Percentiles rank a stretch among this genome's conserved stretches.
Conservation (phyloP, 2,797 vertebrate genomes). For the Cirrhinus mrigala region DNA sequence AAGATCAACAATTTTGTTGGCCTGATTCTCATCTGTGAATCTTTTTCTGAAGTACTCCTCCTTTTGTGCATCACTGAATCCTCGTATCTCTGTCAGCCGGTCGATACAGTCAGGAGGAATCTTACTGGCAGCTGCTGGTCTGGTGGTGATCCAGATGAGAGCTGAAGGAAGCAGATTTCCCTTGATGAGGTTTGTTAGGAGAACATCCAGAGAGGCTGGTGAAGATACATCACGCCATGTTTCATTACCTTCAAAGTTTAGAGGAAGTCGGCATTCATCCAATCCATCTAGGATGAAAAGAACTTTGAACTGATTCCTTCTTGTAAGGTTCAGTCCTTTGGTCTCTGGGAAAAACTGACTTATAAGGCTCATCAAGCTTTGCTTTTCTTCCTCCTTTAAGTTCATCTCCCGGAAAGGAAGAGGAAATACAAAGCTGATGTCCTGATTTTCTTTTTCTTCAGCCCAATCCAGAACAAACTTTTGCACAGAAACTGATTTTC, state of each 20-base stretch:
- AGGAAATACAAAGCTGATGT: slow-evolving; percentile 30
- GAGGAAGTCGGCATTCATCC: background rate
- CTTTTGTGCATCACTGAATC: slow-evolving; percentile 13
- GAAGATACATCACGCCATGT: background rate
- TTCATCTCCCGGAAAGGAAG: slow-evolving; percentile 17
- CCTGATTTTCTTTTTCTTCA: slow-evolving; percentile 16
- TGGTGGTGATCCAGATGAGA: slow-evolving; percentile 7
- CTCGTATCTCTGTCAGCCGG: background rate
- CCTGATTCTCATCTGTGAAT: background rate
- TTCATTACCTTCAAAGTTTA: background rate
- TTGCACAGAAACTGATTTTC: slow-evolving; percentile 39
- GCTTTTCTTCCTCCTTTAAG: slow-evolving; percentile 4
- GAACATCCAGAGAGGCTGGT: slow-evolving; percentile 1
- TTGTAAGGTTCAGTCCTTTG: slow-evolving; percentile 22
- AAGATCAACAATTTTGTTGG: background rate
- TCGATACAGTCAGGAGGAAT: slow-evolving; percentile 8
- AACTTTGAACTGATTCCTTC: slow-evolving; percentile 3
- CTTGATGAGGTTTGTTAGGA: background rate
- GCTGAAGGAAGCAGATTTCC: slow-evolving; percentile 7
- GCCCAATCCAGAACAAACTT: slow-evolving; percentile 30
- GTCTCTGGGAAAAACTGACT: slow-evolving; percentile 22
- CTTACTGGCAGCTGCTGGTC: background rate
- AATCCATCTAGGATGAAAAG: slow-evolving; percentile 43
- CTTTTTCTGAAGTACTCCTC: slow-evolving; percentile 11
- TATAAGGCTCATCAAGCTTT: slow-evolving; percentile 22